Base-by-base conservation (phyloP, 1,140 invertebrate species). In the Leptinotarsa defecta region DNA sequence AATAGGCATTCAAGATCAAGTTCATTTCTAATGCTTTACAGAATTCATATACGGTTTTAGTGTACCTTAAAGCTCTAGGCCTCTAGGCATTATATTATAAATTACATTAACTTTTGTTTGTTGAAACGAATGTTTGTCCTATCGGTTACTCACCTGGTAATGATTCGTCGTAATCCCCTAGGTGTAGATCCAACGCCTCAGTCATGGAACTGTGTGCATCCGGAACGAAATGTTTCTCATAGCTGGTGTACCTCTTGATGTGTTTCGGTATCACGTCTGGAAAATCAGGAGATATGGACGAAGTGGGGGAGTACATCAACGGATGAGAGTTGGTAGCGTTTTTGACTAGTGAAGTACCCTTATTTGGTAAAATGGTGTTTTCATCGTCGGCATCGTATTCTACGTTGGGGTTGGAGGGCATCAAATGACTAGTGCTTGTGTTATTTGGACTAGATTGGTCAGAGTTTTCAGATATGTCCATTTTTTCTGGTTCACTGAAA, bases 301-400 rank as follows among this genome's bases (percentile, higher is more conserved):
- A 81, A 22, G 73, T 76, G 13, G 81, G 80, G 48, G 83, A 83
- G 74, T 82, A 80, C 85, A 86, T 86, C 67, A 86, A 77, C n/a
- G 85, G 85, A 80, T 86, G 85, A 63, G 81, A 84, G 78, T 85
- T 80, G 57, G 84, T 86, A 48, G 84, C 83, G 77, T 84, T 85
- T 78, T 84, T 70, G 17, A 67, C 78, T 68, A 68, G 67, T 61
- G 74, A 75, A n/a, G 77, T 63, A 72, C 34, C 78, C 71, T 74
- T 81, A 68, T 70, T 43, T 20, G 13, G 61, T 8, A 61, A 74
- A 22, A 49, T 8, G 3, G 48, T 48, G 20, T 48, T 74, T 13
- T 70, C 62, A 15, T 68, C 71, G 71, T 77, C 74, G 65, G 74
- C 76, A 17, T 76, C 57, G 19, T 73, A 73, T 20, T 80, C 76